Conservation (phyloP, 2,113 vertebrate genomes). For the Xenopus laevis region DNA sequence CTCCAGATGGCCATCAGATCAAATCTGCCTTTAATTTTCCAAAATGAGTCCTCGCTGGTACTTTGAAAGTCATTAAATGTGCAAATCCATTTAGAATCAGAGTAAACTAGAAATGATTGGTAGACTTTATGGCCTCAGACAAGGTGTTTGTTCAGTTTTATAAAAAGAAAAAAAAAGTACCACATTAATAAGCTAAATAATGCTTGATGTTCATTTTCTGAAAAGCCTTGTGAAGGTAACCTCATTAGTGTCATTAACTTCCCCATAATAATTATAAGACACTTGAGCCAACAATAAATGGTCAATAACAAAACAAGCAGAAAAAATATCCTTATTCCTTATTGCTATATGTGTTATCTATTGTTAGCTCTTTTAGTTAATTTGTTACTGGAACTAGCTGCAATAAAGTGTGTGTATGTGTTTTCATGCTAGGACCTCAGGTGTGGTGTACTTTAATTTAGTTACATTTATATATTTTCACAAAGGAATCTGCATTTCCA, state of each 20-base stretch:
- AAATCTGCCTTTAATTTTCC: conserved; percentile 15
- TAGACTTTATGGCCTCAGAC: not conserved
- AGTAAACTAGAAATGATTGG: too few species aligned
- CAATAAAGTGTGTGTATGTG: too few species aligned
- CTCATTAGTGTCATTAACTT: not conserved
- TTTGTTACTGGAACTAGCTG: too few species aligned
- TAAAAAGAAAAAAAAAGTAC: not conserved
- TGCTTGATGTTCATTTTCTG: not conserved
- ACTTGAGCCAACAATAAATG: not conserved
- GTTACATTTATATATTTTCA: too few species aligned
- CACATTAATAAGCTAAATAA: not conserved
- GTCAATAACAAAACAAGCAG: too few species aligned
- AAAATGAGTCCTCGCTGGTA: not conserved
- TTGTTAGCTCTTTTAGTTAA: too few species aligned
- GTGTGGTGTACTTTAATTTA: too few species aligned
- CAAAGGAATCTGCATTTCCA: too few species aligned
- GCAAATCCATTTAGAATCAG: not conserved
- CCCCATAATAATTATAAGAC: not conserved
- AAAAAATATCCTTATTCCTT: too few species aligned
- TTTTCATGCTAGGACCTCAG: too few species aligned
- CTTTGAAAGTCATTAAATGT: not conserved
- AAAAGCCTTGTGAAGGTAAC: not conserved
- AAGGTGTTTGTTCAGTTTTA: not conserved
- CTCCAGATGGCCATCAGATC: conserved; percentile 2
- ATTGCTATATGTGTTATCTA: too few species aligned